Conservation (phyloP, 1,140 invertebrate species). For the Catajapyx aquilonaris region DNA sequence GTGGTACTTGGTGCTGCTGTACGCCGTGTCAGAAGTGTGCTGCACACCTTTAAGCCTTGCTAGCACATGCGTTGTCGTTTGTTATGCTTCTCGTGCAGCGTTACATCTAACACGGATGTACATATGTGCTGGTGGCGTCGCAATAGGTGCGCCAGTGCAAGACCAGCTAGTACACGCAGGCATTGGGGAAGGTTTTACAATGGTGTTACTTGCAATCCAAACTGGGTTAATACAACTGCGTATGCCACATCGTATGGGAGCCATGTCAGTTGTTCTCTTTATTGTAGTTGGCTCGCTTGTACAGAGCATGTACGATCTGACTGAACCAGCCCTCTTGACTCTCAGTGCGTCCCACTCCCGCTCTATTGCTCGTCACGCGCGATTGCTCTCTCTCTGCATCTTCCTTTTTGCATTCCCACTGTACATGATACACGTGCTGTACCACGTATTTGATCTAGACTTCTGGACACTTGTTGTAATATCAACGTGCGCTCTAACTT, state of each 20-base stretch:
- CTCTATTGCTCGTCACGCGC: conserved; percentile 18
- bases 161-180: conserved; percentile 25
- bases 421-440: conserved; percentile 28
- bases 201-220: conserved; percentile 30
- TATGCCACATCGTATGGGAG: conserved; percentile 27
- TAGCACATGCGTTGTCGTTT: conserved; percentile 28
- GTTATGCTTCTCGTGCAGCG: conserved; percentile 26
- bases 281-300: conserved; percentile 31
- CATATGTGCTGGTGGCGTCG: too few relatives aligned
- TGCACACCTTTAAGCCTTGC: conserved; percentile 28
- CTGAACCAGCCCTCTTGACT: conserved; percentile 29
- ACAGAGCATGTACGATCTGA: conserved; percentile 33
- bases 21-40: conserved; percentile 25
- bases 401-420: conserved; percentile 28
- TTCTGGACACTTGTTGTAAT: conserved; percentile 33
- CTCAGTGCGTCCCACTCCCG: conserved; percentile 21
- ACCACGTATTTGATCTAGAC: conserved; percentile 29
- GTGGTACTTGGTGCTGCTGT: conserved; percentile 22
- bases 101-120: conserved; percentile 24
- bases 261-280: conserved; percentile 30
- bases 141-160: conserved; percentile 20
- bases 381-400: conserved; percentile 25
- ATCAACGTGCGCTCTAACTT: conserved; percentile 29
- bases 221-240: conserved; percentile 28
- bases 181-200: conserved; percentile 32